phyloP scores from a whole-genome alignment of 2,113 vertebrate species.

The Sphaerodactylus townsendi region DNA sequence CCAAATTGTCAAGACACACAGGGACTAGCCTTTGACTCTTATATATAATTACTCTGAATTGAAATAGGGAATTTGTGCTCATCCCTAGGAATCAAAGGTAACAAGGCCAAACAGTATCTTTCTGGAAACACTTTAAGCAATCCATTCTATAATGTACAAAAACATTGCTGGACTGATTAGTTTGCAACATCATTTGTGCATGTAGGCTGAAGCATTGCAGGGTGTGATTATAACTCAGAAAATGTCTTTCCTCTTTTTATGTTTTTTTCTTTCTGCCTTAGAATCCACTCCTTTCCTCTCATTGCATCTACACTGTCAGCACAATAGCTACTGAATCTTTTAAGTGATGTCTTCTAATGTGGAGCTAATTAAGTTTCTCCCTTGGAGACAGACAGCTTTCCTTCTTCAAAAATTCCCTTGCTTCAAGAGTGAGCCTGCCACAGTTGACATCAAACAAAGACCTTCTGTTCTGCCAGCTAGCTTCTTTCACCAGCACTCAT shows the following conservation, averaged over 20 bases:
- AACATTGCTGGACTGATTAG: too few relatives aligned
- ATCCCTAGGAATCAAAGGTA: too few relatives aligned
- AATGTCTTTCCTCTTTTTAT: neutral
- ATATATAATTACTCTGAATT: too few relatives aligned
- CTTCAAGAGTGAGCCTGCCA: conserved; percentile 3
- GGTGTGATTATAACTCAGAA: neutral
- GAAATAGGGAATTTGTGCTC: too few relatives aligned
- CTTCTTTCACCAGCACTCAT: neutral
- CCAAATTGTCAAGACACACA: too few relatives aligned
- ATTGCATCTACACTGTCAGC: neutral
- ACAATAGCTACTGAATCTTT: neutral
- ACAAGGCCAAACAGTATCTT: too few relatives aligned
- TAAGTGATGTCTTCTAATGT: neutral
- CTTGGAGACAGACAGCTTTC: conserved; percentile 14
- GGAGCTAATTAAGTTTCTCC: conserved; percentile 22
- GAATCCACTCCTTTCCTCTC: neutral
- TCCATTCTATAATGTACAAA: neutral
- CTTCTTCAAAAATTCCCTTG: neutral
- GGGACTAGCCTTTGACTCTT: too few relatives aligned
- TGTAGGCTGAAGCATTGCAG: neutral
- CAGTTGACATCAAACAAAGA: neutral
- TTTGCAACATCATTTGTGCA: too few relatives aligned
- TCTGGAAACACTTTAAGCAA: neutral
- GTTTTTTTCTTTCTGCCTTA: neutral
- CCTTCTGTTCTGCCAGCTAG: neutral